Base-by-base conservation (phyloP, 1,140 invertebrate species). In the Calliopsis andreniformis region DNA sequence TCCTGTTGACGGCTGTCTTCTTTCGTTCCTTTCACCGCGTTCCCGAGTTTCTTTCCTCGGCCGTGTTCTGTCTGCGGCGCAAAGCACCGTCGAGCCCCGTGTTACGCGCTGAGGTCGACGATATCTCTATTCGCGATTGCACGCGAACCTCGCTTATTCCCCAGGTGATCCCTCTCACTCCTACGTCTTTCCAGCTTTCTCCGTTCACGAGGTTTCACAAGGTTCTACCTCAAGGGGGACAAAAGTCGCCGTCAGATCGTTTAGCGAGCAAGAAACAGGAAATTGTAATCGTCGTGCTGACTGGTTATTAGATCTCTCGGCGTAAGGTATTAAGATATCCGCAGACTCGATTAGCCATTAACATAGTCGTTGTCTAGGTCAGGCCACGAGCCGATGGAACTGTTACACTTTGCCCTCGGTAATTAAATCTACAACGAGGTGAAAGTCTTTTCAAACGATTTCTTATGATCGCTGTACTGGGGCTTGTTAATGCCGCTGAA, bases 71-170 rank as follows among this genome's bases (percentile, higher is more conserved):
- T 43, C 70, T 53, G n/a, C 51, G 23, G 59, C 23, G 49, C 43
- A 45, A 73, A 63, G 45, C 58, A 42, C 3, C 67, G 12, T 1
- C 68, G 12, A 20, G 51, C 30, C 12, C 51, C 63, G 53, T 55
- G 59, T 78, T 73, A 73, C 55, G 61, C 61, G 62, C 30, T 49
- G n/a, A 51, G 30, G 30, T 56, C 75, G 59, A 42, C 71, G 85
- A 87, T 87, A 86, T 88, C 87, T 87, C 84, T 87, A 87, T 87
- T 86, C 72, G 68, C 59, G 83, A 81, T 59, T 73, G 76, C 85
- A 88, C 87, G 85, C 86, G 77, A 87, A 76, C 77, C 64, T 39
- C 30, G 32, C 62, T 51, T 59, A 20, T 59, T 69, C 58, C 32
- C 35, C 6, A n/a, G 32, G 30, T 23, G 7, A 18, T n/a, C 25